A percentile compares a stretch with the other conserved stretches of the same genome.
Conservation (phyloP, 1,140 invertebrate species). For the Magallana gigas region DNA sequence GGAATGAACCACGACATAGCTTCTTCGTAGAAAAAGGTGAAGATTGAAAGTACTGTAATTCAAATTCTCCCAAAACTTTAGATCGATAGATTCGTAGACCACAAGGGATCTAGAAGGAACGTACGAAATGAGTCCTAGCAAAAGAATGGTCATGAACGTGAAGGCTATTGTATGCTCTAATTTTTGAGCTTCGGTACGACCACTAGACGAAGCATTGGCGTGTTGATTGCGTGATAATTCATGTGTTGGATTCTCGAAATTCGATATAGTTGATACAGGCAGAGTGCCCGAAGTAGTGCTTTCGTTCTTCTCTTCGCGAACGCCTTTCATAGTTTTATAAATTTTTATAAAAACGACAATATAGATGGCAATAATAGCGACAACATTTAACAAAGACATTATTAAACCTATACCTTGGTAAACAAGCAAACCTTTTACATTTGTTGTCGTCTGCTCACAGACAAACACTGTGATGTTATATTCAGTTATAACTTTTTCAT, state of each 20-base stretch:
- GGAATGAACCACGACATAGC: not conserved
- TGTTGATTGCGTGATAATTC: no score
- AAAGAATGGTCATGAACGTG: not conserved
- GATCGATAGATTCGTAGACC: not conserved
- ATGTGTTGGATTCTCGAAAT: not conserved
- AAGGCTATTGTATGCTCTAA: constrained; percentile 1
- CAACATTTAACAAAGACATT: not conserved
- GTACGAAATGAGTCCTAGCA: not conserved
- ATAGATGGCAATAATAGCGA: not conserved
- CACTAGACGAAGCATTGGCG: no score
- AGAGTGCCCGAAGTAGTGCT: not conserved
- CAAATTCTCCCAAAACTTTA: constrained; percentile 4
- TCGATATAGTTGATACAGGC: not conserved
- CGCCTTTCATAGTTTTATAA: not conserved
- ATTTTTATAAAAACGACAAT: not conserved
- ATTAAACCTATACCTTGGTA: not conserved
- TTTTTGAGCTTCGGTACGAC: not conserved
- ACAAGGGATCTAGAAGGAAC: not conserved
- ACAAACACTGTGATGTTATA: not conserved
- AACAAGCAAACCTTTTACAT: not conserved
- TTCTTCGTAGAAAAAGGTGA: not conserved
- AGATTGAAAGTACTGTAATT: not conserved
- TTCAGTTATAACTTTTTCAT: not conserved
- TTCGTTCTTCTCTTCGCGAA: not conserved
- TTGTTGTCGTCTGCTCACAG: not conserved